Evolutionary conservation across 30 jellyfish, hydroid and myxozoan genomes (phyloP).

Genomic region (Chrysaora quinquecirrha): DNA sequence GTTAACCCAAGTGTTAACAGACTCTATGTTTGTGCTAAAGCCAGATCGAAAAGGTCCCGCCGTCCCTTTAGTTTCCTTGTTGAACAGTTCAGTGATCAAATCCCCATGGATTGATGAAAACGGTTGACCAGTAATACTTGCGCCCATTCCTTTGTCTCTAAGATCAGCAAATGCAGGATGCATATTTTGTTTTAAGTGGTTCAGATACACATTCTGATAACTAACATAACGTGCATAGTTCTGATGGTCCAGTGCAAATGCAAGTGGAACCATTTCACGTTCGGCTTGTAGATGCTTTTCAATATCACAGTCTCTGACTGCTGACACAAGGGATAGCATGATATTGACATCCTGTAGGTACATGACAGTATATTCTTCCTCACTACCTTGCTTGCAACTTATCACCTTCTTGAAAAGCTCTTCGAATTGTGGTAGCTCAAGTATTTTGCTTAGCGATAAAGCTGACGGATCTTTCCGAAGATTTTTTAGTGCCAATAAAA

Average conservation of each 20-base stretch:
- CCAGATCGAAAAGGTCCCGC: not conserved
- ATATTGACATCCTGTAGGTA: not conserved
- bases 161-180: constrained; percentile 1
- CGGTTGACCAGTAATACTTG: not conserved
- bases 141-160: not conserved
- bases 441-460: not conserved
- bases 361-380: not conserved
- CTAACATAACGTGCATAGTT: not conserved
- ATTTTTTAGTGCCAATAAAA: not conserved
- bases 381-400: not conserved
- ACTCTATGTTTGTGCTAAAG: not conserved
- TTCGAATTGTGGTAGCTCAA: not conserved
- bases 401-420: not conserved
- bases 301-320: not conserved
- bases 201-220: not conserved
- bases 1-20: not conserved
- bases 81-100: not conserved
- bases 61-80: not conserved
- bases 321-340: not conserved
- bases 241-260: not conserved
- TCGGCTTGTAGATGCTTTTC: not conserved
- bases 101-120: not conserved
- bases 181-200: not conserved
- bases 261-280: not conserved
- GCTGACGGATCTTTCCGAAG: not conserved